Evolutionary conservation across 2,797 vertebrate genomes (phyloP).

Genomic region (Sebastes cheni): DNA sequence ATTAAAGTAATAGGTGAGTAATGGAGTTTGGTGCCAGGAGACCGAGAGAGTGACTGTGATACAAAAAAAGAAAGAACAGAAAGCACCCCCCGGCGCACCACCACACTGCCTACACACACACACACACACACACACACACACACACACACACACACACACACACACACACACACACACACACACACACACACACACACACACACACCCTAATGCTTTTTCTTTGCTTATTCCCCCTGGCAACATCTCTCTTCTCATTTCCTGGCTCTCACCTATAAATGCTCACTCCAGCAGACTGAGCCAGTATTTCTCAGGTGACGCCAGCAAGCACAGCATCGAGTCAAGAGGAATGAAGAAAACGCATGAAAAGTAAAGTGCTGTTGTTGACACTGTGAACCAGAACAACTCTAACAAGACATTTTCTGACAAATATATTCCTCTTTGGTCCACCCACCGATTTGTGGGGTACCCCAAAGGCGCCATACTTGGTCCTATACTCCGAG

Average conservation of each 20-base stretch:
- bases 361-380: neutral
- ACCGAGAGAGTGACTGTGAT: neutral
- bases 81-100: neutral
- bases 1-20: slow-evolving; percentile 34
- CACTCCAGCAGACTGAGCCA: neutral
- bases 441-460: neutral
- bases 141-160: too few species aligned
- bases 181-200: neutral
- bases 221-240: neutral
- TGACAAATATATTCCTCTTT: neutral
- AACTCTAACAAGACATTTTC: neutral
- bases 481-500: neutral
- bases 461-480: neutral
- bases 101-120: neutral
- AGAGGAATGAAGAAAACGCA: neutral
- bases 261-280: neutral
- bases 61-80: neutral
- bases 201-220: neutral
- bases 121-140: too few species aligned
- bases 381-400: neutral
- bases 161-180: neutral
- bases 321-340: neutral
- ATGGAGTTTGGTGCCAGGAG: slow-evolving; percentile 34
- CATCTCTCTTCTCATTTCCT: slow-evolving; percentile 1
- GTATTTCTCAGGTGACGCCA: neutral